phyloP scores from a whole-genome alignment of 2,113 vertebrate species.

The Beaufortia kweichowensis region DNA sequence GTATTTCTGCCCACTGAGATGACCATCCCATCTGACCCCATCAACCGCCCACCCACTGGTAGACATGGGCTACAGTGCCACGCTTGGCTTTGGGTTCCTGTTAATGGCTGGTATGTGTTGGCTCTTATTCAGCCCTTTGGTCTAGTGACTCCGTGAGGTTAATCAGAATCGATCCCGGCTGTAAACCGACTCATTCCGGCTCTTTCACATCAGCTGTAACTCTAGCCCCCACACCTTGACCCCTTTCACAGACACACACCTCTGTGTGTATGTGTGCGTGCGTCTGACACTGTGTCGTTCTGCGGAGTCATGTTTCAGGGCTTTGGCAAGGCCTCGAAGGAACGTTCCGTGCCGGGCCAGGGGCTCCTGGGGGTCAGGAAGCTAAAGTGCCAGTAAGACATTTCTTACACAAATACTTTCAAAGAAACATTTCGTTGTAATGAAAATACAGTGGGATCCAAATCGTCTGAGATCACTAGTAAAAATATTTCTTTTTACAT shows the following conservation, averaged over 20 bases:
- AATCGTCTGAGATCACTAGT: not conserved
- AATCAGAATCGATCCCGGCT: slow-evolving; percentile 33
- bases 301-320: slow-evolving; percentile 36
- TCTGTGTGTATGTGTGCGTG: not conserved
- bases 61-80: slow-evolving; percentile 20
- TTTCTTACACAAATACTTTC: not conserved
- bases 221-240: slow-evolving; percentile 34
- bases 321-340: slow-evolving; percentile 16
- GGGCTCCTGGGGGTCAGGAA: slow-evolving; percentile 40
- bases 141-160: slow-evolving; percentile 9
- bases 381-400: slow-evolving; percentile 27
- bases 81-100: slow-evolving; percentile 37
- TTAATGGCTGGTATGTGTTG: slow-evolving; percentile 31
- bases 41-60: slow-evolving; percentile 39
- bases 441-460: not conserved
- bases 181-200: slow-evolving; percentile 36
- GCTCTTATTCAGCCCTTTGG: slow-evolving; percentile 30
- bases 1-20: slow-evolving; percentile 41
- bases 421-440: slow-evolving; percentile 12
- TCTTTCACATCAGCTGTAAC: slow-evolving; percentile 32
- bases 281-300: not conserved
- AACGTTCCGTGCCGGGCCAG: slow-evolving; percentile 20
- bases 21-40: slow-evolving; percentile 44
- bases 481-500: too few relatives aligned
- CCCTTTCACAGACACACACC: slow-evolving; percentile 27